Base-by-base conservation (phyloP, 2,888 invertebrate species). In the Parnassius apollo region DNA sequence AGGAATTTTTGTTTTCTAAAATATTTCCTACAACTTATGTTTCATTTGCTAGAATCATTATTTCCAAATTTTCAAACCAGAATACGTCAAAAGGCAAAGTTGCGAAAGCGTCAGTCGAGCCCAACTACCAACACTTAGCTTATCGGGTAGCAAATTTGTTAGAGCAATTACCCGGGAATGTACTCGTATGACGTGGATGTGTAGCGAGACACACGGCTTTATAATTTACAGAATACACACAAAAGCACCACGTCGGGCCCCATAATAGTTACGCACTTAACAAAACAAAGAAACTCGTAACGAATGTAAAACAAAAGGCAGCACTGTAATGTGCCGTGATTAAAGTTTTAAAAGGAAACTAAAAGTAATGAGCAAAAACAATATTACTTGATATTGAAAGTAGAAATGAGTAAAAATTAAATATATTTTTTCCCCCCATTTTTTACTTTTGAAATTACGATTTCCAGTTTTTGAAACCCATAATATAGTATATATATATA, bases 151-250 rank as follows among this genome's bases (percentile, higher is more conserved):
- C 74, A 76, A 77, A 82, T 83, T 81, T 82, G 81, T 82, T 80
- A 78, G 74, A 80, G 79, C 80, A 82, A 81, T 83, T 81, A 74
- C 78, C 71, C 66, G 74, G 77, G 76, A 75, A 80, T 75, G 81
- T 74, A 18, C 18, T 18, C 18, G 18, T 18, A 75, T 76, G 75
- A 76, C 74, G 73, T 48, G 44, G 35, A 18, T 13, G 46, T 9
- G 44, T 59, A 55, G 25, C 25, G 56, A 61, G 60, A 78, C 76
- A 71, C 63, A 80, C 73, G 35, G 67, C 12, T 56, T 3, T 18
- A 2, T 42, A 44, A 53, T 54, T 59, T 45, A 51, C 56, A 49
- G 51, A 56, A 35, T 45, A 51, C 25, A 48, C 48, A 49, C 22
- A 69, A 69, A 56, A 61, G 56, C 45, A 42, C 46, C n/a, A 22